These are phyloP conservation scores for Tamandua tetradactyla DNA, from an alignment of 2,797 vertebrate species.

Conservation along the genomic window DNA sequence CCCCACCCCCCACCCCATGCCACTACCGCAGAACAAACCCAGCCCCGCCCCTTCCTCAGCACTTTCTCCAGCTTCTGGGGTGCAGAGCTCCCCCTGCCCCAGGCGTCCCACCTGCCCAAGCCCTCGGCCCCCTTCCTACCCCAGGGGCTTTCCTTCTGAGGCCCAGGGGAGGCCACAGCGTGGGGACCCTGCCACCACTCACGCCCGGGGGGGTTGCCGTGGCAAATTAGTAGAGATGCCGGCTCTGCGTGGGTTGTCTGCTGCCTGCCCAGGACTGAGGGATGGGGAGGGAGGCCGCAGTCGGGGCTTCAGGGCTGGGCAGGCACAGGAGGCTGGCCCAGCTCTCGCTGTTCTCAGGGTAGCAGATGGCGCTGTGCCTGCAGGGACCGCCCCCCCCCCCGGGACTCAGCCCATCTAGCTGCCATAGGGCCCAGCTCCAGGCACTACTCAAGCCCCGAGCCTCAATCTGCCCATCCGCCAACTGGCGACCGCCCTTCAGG, in stretches of 20 bases:
- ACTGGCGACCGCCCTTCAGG: background rate
- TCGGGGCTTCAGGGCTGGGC: too few relatives aligned
- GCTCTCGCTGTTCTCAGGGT: too few relatives aligned
- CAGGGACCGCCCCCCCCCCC: background rate
- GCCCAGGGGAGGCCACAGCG: too few relatives aligned
- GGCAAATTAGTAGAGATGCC: too few relatives aligned
- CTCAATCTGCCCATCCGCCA: background rate
- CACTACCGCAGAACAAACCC: too few relatives aligned
- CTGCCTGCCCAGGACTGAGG: too few relatives aligned
- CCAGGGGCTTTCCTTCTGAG: too few relatives aligned
- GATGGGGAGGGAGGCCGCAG: background rate
- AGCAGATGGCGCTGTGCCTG: background rate
- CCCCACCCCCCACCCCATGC: background rate
- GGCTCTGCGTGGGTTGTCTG: too few relatives aligned
- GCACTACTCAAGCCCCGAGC: background rate
- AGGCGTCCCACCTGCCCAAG: background rate
- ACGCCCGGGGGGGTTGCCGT: too few relatives aligned
- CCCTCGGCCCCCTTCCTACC: background rate
- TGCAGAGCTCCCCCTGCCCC: too few relatives aligned
- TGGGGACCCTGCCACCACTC: too few relatives aligned
- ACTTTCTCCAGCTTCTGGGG: background rate
- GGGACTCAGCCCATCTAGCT: accelerated
- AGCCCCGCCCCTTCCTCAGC: background rate
- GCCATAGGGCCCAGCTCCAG: background rate
- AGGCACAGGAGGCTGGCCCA: too few relatives aligned